Evolutionary conservation across 2,797 vertebrate genomes (phyloP).

Genomic region (Alfaro cultratus): DNA sequence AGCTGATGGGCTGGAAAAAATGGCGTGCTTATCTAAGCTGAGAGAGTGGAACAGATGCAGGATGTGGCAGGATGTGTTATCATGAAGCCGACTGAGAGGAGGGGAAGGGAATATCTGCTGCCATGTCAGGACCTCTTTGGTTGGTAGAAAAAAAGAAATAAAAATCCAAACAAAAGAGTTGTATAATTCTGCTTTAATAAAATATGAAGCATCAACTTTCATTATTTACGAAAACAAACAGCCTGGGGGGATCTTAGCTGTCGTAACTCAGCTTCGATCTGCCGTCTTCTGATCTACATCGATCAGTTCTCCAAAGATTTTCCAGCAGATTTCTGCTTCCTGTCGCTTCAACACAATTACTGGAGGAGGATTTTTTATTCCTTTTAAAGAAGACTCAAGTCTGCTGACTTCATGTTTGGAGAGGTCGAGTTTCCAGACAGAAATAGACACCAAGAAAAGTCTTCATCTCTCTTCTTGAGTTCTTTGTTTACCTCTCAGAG

Average conservation of each 20-base stretch:
- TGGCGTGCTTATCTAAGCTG: slow-evolving; percentile 50
- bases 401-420: not conserved
- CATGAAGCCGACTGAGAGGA: slow-evolving; percentile 45
- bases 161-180: slow-evolving; percentile 50
- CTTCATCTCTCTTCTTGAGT: slow-evolving; percentile 39
- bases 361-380: slow-evolving; percentile 39
- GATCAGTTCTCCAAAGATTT: slow-evolving; percentile 14
- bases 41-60: slow-evolving; percentile 58
- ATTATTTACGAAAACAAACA: slow-evolving; percentile 40
- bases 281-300: not conserved
- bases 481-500: slow-evolving; percentile 64
- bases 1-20: slow-evolving; percentile 56
- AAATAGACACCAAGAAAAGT: slow-evolving; percentile 39
- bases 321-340: not conserved
- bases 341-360: slow-evolving; percentile 43
- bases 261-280: not conserved
- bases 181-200: slow-evolving; percentile 37
- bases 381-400: slow-evolving; percentile 31
- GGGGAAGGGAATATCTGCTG: slow-evolving; percentile 11
- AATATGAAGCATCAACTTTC: slow-evolving; percentile 34
- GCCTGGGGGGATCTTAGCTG: not conserved
- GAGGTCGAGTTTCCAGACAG: not conserved
- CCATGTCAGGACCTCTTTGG: slow-evolving; percentile 23
- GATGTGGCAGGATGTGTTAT: slow-evolving; percentile 59
- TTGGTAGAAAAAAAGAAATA: slow-evolving; percentile 12